Conservation (phyloP, 2,113 vertebrate species). For the Raja brachyura region DNA sequence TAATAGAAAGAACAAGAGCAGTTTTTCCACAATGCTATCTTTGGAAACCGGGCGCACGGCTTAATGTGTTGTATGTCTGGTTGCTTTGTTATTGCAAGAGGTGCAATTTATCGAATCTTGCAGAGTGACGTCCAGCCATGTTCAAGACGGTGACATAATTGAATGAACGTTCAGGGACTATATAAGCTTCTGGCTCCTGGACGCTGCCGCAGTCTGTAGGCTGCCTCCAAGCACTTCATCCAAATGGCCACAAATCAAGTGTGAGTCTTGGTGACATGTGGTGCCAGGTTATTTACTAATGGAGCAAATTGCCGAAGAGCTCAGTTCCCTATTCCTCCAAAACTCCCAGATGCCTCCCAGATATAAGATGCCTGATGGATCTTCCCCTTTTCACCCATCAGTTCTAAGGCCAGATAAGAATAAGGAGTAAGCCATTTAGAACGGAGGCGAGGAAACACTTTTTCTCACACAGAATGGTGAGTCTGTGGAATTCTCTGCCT, state of each 20-base stretch:
- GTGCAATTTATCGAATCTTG: neutral
- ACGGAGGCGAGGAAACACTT: too few species aligned
- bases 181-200: neutral
- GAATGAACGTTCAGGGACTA: neutral
- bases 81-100: slow-evolving; percentile 12
- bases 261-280: neutral
- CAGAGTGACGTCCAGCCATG: slow-evolving; percentile 5
- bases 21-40: slow-evolving; percentile 20
- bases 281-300: neutral
- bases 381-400: neutral
- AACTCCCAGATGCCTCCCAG: neutral
- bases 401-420: too few species aligned
- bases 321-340: neutral
- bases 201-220: too few species aligned
- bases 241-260: neutral
- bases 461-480: too few species aligned
- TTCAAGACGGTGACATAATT: neutral
- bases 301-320: neutral
- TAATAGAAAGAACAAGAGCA: neutral
- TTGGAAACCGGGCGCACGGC: neutral
- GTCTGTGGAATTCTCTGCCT: too few species aligned
- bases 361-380: neutral
- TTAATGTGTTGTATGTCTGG: slow-evolving; percentile 29
- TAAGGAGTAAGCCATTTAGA: too few species aligned
- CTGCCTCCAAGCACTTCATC: neutral